Base-by-base conservation (phyloP, 2,888 invertebrate species). In the Lasioglossum pauxillum region DNA sequence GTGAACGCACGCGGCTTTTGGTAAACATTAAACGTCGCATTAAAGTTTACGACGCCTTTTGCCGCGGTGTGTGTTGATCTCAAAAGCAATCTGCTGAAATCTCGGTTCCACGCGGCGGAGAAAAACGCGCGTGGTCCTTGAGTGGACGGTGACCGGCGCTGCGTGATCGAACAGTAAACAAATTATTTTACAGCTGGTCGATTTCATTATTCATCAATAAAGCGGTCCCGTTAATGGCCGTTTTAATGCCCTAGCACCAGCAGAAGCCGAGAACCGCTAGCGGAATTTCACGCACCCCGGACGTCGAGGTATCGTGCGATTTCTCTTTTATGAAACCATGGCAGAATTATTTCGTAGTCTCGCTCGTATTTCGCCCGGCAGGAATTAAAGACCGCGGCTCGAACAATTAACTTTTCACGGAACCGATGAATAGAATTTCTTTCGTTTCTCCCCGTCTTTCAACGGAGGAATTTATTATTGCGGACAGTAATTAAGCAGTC, bases 181-280 rank as follows among this genome's bases (percentile, higher is more conserved):
- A 91, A 92, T 93, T 86, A 89, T 91, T 92, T 92, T 89, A 92
- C 88, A 88, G 69, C 87, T 75, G 64, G 74, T 83, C 84, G 86
- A 91, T 92, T 93, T 91, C 89, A 90, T 93, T 93, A 92, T 92
- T 92, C 87, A 90, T 90, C 90, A 89, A 90, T 91, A 92, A 85
- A 82, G 76, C 69, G 75, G 57, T 78, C 78, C 89, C 90, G 90
- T 93, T 92, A 93, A 90, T 86, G 88, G 89, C 85, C 84, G 67
- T 60, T 80, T 88, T 89, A 90, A 89, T 88, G 86, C 38, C 87
- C 83, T 44, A 4, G 44, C 44, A 14, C 60, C 19, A 84, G 80
- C 76, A 73, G 73, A 81, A 87, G 82, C 81, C 67, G 80, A 10
- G 64, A 23, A 82, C 69, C 82, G 73, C 78, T 79, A 79, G 23